phyloP scores from a whole-genome alignment of 2,113 vertebrate species.

The Chitala chitala region DNA sequence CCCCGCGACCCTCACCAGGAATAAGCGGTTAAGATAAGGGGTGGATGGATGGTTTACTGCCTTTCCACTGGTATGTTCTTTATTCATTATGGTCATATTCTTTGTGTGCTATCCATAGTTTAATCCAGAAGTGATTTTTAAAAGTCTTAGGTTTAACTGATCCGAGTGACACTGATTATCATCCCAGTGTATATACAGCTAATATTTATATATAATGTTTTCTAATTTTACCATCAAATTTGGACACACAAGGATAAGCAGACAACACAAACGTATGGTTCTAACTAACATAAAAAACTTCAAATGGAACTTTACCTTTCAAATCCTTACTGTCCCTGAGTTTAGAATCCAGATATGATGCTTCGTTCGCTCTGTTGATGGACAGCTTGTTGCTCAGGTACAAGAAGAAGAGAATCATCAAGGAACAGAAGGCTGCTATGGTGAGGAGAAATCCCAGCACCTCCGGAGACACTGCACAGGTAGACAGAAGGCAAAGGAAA shows the following conservation, averaged over 20 bases:
- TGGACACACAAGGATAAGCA: neutral
- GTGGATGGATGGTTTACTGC: no score
- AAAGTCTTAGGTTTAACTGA: no score
- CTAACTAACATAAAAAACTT: neutral
- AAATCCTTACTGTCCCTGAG: slow-evolving; percentile 59
- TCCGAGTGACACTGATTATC: no score
- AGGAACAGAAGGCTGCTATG: slow-evolving; percentile 80
- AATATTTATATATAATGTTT: no score
- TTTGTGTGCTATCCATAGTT: no score
- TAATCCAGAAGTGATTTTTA: no score
- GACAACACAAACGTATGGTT: neutral
- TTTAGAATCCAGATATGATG: slow-evolving; percentile 72
- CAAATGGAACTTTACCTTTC: slow-evolving; percentile 6
- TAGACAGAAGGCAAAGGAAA: neutral
- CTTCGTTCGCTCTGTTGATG: slow-evolving; percentile 75
- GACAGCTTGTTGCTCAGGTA: slow-evolving; percentile 98
- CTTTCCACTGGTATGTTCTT: no score
- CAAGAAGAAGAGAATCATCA: slow-evolving; percentile 90
- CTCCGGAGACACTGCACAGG: slow-evolving; percentile 88
- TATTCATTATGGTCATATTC: no score
- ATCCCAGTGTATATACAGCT: no score
- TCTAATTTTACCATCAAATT: no score
- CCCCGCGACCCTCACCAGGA: no score
- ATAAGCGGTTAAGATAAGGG: no score
- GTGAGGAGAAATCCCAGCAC: slow-evolving; percentile 91